phyloP scores from a whole-genome alignment of 2,888 invertebrate species.

The Malthinus seriepunctatus region DNA sequence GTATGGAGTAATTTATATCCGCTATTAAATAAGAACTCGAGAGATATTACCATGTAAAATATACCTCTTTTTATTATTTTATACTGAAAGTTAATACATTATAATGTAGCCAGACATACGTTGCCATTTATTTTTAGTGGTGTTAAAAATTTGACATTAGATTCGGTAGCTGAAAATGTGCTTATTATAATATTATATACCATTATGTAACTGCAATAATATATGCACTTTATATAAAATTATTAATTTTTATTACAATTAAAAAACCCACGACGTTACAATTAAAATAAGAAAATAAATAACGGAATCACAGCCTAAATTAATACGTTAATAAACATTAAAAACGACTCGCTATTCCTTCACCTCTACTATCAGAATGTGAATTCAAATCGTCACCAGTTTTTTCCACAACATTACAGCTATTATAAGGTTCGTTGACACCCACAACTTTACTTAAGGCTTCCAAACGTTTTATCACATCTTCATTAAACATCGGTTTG shows the following conservation, averaged over 20 bases:
- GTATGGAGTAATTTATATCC: no score
- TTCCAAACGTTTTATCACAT: conserved; percentile 44
- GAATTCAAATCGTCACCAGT: conserved; percentile 65
- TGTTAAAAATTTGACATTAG: conserved; percentile 10
- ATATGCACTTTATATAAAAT: conserved; percentile 15
- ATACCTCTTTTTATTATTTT: conserved; percentile 6
- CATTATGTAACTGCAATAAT: conserved; percentile 6
- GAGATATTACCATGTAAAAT: background rate
- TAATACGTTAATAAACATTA: conserved; percentile 38
- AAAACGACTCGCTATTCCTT: conserved; percentile 69
- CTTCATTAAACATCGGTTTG: conserved; percentile 46
- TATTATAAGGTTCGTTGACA: conserved; percentile 57
- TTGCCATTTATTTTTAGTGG: conserved; percentile 14
- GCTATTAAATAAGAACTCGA: no score
- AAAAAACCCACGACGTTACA: background rate
- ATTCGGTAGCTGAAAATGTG: conserved; percentile 8
- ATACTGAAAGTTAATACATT: conserved; percentile 6
- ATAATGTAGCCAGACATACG: conserved; percentile 9
- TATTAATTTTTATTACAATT: no score
- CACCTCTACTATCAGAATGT: conserved; percentile 75
- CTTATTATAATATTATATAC: conserved; percentile 12
- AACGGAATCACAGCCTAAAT: background rate
- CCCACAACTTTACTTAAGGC: conserved; percentile 39
- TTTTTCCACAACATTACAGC: conserved; percentile 71
- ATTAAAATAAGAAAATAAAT: background rate